phyloP scores from a whole-genome alignment of 35 echinoderm and acorn worm species.

The Lytechinus pictus region DNA sequence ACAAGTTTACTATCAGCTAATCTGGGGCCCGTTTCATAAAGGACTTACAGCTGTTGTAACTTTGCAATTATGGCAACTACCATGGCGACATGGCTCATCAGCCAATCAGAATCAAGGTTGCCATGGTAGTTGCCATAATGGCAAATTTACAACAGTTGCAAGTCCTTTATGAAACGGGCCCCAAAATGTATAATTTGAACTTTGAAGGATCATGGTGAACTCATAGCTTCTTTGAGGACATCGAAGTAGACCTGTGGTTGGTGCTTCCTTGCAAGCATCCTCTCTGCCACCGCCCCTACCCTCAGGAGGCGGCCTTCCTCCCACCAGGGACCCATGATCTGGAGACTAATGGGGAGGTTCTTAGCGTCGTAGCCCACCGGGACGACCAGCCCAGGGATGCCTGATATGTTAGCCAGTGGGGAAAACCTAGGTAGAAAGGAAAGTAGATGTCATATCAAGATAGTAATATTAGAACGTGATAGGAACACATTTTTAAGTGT shows the following conservation, averaged over 20 bases:
- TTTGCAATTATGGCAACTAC: too few relatives aligned
- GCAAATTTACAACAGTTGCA: too few relatives aligned
- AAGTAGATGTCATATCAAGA: neutral
- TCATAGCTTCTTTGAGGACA: constrained; percentile 34
- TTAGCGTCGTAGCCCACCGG: constrained; percentile 73
- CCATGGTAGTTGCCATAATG: too few relatives aligned
- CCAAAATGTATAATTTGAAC: too few relatives aligned
- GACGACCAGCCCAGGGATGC: constrained; percentile 74
- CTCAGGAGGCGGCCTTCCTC: constrained; percentile 69
- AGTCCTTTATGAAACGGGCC: too few relatives aligned
- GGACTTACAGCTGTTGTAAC: too few relatives aligned
- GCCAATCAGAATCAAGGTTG: too few relatives aligned
- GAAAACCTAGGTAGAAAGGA: constrained; percentile 62
- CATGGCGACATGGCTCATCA: too few relatives aligned
- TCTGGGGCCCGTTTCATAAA: too few relatives aligned
- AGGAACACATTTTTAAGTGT: too few relatives aligned
- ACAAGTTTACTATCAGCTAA: too few relatives aligned
- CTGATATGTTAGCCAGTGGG: constrained; percentile 75
- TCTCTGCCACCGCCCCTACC: constrained; percentile 68
- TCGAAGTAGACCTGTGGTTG: constrained; percentile 67
- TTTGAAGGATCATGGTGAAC: neutral
- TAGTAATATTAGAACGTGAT: too few relatives aligned
- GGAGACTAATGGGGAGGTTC: constrained; percentile 82
- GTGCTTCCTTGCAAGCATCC: constrained; percentile 41
- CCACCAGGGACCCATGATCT: constrained; percentile 95